Evolutionary conservation across 1,140 invertebrate species (phyloP).

Genomic region (Sinella curviseta): DNA sequence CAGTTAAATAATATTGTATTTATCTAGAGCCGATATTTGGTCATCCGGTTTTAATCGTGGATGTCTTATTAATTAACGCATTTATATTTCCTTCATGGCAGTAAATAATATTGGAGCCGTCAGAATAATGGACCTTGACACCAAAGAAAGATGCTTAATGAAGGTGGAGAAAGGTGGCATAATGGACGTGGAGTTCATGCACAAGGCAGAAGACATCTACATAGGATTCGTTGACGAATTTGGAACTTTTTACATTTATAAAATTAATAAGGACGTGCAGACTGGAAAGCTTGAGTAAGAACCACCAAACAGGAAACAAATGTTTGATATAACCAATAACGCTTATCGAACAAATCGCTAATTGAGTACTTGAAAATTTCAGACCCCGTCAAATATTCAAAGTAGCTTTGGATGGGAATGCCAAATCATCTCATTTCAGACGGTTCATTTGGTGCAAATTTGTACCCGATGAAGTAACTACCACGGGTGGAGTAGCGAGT

Average conservation of each 20-base stretch:
- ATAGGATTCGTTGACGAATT: conserved; percentile 82
- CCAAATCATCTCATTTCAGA: conserved; percentile 57
- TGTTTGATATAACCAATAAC: neutral
- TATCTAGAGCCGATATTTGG: neutral
- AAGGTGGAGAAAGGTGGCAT: conserved; percentile 82
- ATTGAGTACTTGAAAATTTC: neutral
- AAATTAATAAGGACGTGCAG: conserved; percentile 63
- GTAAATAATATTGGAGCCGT: conserved; percentile 74
- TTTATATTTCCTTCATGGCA: conserved; percentile 58
- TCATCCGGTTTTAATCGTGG: too few species aligned
- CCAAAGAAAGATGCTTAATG: conserved; percentile 74
- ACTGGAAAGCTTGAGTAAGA: conserved; percentile 54
- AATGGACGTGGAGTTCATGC: conserved; percentile 85
- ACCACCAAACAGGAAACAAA: neutral
- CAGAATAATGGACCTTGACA: conserved; percentile 73
- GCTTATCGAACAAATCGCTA: conserved; percentile 55
- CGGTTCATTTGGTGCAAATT: conserved; percentile 89
- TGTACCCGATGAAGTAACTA: conserved; percentile 62
- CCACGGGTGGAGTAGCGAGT: conserved; percentile 51
- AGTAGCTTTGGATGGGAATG: conserved; percentile 58
- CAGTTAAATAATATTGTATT: neutral
- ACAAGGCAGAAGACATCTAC: conserved; percentile 71
- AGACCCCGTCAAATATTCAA: conserved; percentile 55
- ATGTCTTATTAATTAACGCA: neutral
- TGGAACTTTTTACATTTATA: conserved; percentile 78